Percentiles rank a stretch among this genome's conserved stretches.
Evolutionary conservation across 1,140 invertebrate genomes (phyloP).

Genomic region (Caenorhabditis brenneri): DNA sequence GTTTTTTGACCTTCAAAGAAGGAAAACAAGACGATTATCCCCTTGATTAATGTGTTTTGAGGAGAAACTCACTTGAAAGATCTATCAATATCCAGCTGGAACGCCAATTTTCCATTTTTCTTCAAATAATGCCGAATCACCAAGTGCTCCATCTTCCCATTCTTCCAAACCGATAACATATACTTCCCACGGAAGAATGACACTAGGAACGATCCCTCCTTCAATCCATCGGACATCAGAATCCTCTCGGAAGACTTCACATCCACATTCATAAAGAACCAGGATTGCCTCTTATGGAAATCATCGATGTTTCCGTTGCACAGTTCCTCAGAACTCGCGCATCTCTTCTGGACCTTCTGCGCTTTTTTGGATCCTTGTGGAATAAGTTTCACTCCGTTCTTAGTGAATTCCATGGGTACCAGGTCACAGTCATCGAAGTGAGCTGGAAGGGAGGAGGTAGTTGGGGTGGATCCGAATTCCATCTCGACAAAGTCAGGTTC

Average conservation of each 20-base stretch:
- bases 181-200: background rate
- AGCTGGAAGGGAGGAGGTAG: background rate
- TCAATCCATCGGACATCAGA: conserved; percentile 12
- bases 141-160: background rate
- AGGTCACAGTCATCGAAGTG: conserved; percentile 29
- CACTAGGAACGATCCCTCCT: background rate
- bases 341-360: background rate
- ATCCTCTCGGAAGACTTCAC: background rate
- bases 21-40: background rate
- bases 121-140: conserved; percentile 14
- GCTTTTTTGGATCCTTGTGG: background rate
- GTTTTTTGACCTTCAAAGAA: background rate
- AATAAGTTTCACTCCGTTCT: background rate
- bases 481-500: conserved; percentile 31
- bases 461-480: conserved; percentile 7
- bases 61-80: conserved; percentile 25
- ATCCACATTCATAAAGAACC: conserved; percentile 22
- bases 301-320: background rate
- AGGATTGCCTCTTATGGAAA: background rate
- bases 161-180: background rate
- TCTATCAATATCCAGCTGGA: background rate
- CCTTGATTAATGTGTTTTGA: no score
- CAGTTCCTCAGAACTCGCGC: background rate
- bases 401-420: conserved; percentile 1
- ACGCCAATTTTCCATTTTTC: background rate